These are phyloP conservation scores for Planococcus citri DNA, from an alignment of 1,140 invertebrate species.

Conservation along the genomic window DNA sequence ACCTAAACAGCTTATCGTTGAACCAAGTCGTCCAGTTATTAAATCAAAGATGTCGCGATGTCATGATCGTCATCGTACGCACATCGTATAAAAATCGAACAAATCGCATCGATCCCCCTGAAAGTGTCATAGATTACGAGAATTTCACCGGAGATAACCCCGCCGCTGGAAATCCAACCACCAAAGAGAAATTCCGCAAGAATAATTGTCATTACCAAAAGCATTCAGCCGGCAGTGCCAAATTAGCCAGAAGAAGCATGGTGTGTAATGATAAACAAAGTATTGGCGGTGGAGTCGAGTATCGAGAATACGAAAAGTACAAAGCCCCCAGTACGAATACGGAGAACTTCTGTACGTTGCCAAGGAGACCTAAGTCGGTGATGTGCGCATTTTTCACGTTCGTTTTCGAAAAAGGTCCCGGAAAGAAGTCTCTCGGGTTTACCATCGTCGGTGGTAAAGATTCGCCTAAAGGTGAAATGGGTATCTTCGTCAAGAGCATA, in stretches of 20 bases:
- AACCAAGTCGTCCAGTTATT: conserved; percentile 60
- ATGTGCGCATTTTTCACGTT: conserved; percentile 58
- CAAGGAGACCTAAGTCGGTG: conserved; percentile 47
- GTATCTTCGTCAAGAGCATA: conserved; percentile 59
- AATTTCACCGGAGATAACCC: conserved; percentile 23
- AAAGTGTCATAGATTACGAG: conserved; percentile 56
- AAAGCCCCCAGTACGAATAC: background rate
- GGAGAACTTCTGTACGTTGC: conserved; percentile 54
- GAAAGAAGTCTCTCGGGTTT: conserved; percentile 76
- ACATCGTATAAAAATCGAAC: background rate
- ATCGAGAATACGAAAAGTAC: background rate
- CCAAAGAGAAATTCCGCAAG: background rate
- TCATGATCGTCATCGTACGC: conserved; percentile 38
- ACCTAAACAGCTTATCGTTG: conserved; percentile 58
- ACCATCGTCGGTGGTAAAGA: conserved; percentile 75
- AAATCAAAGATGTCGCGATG: conserved; percentile 46
- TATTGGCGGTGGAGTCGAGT: too few relatives aligned
- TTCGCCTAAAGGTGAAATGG: conserved; percentile 53
- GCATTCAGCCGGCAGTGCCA: background rate
- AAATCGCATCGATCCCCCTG: conserved; percentile 37
- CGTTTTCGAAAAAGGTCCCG: conserved; percentile 62
- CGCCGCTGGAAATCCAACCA: too few relatives aligned
- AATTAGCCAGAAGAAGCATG: background rate
- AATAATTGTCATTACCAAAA: background rate
- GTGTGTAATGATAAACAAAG: background rate